phyloP scores from a whole-genome alignment of 2,113 vertebrate species.

The Thymallus thymallus region DNA sequence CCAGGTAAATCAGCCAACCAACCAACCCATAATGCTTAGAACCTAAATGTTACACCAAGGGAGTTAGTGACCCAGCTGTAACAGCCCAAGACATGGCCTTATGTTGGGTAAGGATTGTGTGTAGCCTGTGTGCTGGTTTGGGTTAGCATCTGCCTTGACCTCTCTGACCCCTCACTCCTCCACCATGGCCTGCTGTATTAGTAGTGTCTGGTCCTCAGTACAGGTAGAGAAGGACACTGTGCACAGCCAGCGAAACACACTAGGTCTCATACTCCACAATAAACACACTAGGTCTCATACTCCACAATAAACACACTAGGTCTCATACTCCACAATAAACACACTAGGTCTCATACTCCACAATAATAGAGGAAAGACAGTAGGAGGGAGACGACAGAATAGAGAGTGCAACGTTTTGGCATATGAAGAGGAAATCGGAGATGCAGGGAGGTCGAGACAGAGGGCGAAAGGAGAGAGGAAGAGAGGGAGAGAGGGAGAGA shows the following conservation, averaged over 20 bases:
- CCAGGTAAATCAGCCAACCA: background rate
- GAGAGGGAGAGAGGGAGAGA: slow-evolving; percentile 15
- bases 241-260: background rate
- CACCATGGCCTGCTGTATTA: background rate
- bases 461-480: slow-evolving; percentile 6
- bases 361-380: slow-evolving; percentile 15
- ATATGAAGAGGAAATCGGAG: slow-evolving; percentile 38
- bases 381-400: background rate
- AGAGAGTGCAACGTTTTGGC: slow-evolving; percentile 27
- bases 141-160: slow-evolving; percentile 3
- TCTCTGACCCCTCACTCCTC: background rate
- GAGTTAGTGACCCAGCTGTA: background rate
- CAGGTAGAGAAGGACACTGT: no score
- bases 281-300: no score
- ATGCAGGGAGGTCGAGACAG: background rate
- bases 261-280: background rate
- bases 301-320: no score
- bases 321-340: no score
- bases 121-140: background rate
- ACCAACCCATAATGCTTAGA: background rate
- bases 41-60: background rate
- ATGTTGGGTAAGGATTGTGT: background rate
- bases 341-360: no score
- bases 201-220: background rate
- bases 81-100: background rate